Evolutionary conservation across 2,113 vertebrate genomes (phyloP), one percentile per base, ranked within the genome.

Genomic region (Vulpes lagopus): DNA sequence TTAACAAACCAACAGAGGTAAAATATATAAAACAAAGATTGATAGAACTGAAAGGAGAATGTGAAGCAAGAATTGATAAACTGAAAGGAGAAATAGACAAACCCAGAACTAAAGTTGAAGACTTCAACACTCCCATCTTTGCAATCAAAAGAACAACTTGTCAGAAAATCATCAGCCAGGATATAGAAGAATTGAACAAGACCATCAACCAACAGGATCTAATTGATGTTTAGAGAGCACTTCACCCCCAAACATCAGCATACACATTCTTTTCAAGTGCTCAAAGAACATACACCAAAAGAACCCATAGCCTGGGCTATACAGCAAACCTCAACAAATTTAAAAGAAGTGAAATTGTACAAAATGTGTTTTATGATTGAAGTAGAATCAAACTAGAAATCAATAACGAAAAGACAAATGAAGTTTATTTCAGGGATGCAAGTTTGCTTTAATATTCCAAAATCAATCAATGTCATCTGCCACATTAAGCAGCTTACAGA

Each of bases 361-460:
- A 83, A 53, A 55, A 11, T 89, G 22, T 43, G 32, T 78, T 84
- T 8, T 90, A 27, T 55, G n/a, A 25, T 23, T 64, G 15, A 8
- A 94, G 51, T 32, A 94, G n/a, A 90, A 79, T 79, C 53, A 94
- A 89, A 78, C 55, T 84, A 53, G 49, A 93, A 93, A 93, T 78
- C 30, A 38, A 15, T 67, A 69, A 71, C 8, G 30, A 32, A 90
- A 78, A 93, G n/a, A 84, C 43, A 91, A 81, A 30, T 65, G 4
- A 8, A 1, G 17, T 79, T 80, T 91, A 55, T 86, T 94, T 38
- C 27, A 71, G 82, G n/a, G 57, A 91, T 49, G 60, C 17, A 91
- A 80, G 38, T 7, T 51, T 87, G 23, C 30, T 87, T 91, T 60
- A 65, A 27, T 80, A 96, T 94, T 49, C 6, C 35, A 91, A 90